A percentile compares a stretch with the other conserved stretches of the same genome.
Evolutionary conservation across 1,140 invertebrate genomes (phyloP).

Genomic region (Drosophila trapezifrons): DNA sequence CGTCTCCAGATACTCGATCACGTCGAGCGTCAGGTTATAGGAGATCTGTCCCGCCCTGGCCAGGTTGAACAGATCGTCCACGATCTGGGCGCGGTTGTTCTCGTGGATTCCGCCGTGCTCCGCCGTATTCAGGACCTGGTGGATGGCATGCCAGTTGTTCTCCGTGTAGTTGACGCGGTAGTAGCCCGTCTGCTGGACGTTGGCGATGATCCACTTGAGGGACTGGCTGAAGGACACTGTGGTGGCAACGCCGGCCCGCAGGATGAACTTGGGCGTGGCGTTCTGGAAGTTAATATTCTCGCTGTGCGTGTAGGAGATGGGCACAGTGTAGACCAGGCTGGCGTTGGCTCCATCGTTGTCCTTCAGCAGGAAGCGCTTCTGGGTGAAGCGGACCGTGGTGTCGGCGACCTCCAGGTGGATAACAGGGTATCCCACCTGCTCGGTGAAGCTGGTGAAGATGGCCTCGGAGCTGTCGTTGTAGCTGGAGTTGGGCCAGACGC

Average conservation of each 20-base stretch:
- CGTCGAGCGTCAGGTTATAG: constrained; percentile 85
- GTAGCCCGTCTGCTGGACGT: constrained; percentile 89
- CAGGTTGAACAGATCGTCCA: constrained; percentile 91
- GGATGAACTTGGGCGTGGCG: constrained; percentile 85
- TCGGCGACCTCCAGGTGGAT: constrained; percentile 80
- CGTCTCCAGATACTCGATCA: constrained; percentile 86
- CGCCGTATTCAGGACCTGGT: constrained; percentile 84
- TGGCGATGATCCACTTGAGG: constrained; percentile 88
- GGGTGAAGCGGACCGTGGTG: constrained; percentile 60
- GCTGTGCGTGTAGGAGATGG: constrained; percentile 86
- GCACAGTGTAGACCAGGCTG: constrained; percentile 86
- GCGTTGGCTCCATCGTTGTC: constrained; percentile 64
- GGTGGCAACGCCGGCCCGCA: constrained; percentile 51
- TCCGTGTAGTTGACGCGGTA: constrained; percentile 92
- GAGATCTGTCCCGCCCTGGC: constrained; percentile 84
- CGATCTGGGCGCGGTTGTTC: constrained; percentile 91
- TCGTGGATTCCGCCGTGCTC: constrained; percentile 86
- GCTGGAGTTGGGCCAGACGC: constrained; percentile 66
- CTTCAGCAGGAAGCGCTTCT: constrained; percentile 86
- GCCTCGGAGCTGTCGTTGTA: constrained; percentile 40
- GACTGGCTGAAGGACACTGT: neutral
- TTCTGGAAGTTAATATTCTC: constrained; percentile 85
- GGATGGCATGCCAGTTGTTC: constrained; percentile 87
- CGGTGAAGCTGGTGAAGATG: constrained; percentile 90
- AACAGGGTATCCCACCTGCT: constrained; percentile 90